Base-by-base conservation (phyloP, 1,140 invertebrate species). In the Cydia amplana region DNA sequence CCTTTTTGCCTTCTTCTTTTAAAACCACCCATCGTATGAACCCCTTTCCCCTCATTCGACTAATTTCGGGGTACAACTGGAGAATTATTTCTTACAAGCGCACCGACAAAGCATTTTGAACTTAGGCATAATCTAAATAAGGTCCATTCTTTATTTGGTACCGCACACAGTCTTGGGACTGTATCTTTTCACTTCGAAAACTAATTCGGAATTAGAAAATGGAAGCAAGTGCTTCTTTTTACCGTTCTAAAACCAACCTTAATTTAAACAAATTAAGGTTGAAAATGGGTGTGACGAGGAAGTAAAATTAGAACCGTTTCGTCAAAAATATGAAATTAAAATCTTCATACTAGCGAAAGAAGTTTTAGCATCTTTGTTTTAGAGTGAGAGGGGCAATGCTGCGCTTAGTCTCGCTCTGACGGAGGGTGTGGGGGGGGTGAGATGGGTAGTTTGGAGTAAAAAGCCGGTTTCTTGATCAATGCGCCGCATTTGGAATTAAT, bases 321-420 rank as follows among this genome's bases (percentile, higher is more conserved):
- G 85, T 92, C 90, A 92, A 92, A 92, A 92, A 92, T 92, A 92
- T 92, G 91, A 92, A 92, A 92, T 92, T 92, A 92, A 92, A 92
- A 91, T 92, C 91, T 92, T 92, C 90, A 92, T 92, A 92, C 89
- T 91, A 91, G 90, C 90, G 91, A 92, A 92, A 92, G 91, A 92
- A 92, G 90, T 92, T 92, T 92, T 91, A 92, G 91, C 91, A 92
- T 92, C 91, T 92, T 92, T 92, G 91, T 92, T 92, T 92, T 92
- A 92, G 91, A 92, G 85, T 79, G 91, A 92, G 90, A 92, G 79
- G 83, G 85, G 77, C 77, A 83, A 85, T 80, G 84, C 78, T 88
- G 91, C 88, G 75, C 74, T 92, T 91, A 91, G 91, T 92, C 89
- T 87, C 86, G 83, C 87, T 91, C 88, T 78, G 73, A 73, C 81